Conservation (phyloP, 2,888 invertebrate species). For the Chloroclystis v-ata region DNA sequence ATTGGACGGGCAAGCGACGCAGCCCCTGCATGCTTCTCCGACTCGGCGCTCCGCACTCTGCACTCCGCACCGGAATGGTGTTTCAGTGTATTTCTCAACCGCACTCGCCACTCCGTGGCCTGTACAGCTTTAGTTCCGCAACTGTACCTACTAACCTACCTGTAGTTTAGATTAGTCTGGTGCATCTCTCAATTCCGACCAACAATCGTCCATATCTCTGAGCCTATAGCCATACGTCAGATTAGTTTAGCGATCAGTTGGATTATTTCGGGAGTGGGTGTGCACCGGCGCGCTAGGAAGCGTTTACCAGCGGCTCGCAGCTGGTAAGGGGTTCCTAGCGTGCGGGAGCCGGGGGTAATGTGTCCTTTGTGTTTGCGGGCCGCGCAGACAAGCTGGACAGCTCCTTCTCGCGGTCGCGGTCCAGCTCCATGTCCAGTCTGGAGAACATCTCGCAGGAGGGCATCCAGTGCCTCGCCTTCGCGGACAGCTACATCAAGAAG, state of each 20-base stretch:
- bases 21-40: too few relatives aligned
- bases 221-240: too few relatives aligned
- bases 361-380: slow-evolving; percentile 68
- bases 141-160: slow-evolving; percentile 30
- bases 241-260: background rate
- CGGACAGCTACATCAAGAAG: slow-evolving; percentile 96
- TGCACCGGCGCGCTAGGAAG: slow-evolving; percentile 18
- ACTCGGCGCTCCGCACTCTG: too few relatives aligned
- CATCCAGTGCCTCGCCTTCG: slow-evolving; percentile 96
- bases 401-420: slow-evolving; percentile 96
- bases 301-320: slow-evolving; percentile 1
- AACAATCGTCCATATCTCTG: too few relatives aligned
- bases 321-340: slow-evolving; percentile 18
- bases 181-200: slow-evolving; percentile 24
- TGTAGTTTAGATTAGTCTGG: slow-evolving; percentile 42
- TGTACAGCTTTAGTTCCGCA: slow-evolving; percentile 51
- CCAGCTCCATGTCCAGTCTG: slow-evolving; percentile 98
- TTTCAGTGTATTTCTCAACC: slow-evolving; percentile 73
- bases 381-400: slow-evolving; percentile 97
- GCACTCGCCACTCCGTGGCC: slow-evolving; percentile 45
- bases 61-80: slow-evolving; percentile 50
- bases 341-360: slow-evolving; percentile 36
- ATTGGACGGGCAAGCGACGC: slow-evolving; percentile 71
- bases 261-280: slow-evolving; percentile 10
- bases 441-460: slow-evolving; percentile 98